Evolutionary conservation across 2,797 vertebrate species (phyloP), one percentile per base, ranked within the genome.

Genomic region (Spea hammondii): DNA sequence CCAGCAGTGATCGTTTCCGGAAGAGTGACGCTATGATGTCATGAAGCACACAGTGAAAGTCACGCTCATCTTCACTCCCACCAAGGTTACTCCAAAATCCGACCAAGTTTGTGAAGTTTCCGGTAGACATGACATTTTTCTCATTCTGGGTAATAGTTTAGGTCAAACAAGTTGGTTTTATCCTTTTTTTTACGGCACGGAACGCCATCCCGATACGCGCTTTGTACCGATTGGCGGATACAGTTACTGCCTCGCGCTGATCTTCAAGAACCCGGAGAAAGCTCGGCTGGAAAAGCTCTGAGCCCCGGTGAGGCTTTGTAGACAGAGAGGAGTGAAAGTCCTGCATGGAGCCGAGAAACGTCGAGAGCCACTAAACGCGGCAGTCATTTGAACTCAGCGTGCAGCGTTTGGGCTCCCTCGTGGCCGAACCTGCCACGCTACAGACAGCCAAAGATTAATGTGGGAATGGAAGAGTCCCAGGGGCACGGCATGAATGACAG

Each of bases 341-440:
- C 71, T 80, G 76, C 70, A 12, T 54, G 53, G 57, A 12, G 72
- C 49, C 84, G 83, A 85, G 85, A 79, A 70, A 46, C 59, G 62
- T 84, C 82, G 83, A 84, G 79, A 84, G 83, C 79, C 77, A 82
- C 65, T 46, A 78, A 78, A 59, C 59, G 17, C 75, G 78, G 70
- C 74, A 85, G 76, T 85, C 84, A 83, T 76, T 83, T 72, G 73
- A 87, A 78, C 86, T 87, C 76, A 84, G 84, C 80, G 84, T 84
- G 72, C 65, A 67, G 72, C 83, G 72, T 82, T 72, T 84, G 59
- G 1, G 0, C 54, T 79, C 70, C 57, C 84, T 55, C 53, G 74
- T 9, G 1, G n/a, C 60, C 74, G 71, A 65, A 83, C 70, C 72
- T 80, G 79, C 65, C 77, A 71, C 82, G 62, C 49, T 77, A 85